These are phyloP conservation scores for Sarcophaga variegata DNA, from an alignment of 2,888 invertebrate genomes.

Conservation along the genomic window DNA sequence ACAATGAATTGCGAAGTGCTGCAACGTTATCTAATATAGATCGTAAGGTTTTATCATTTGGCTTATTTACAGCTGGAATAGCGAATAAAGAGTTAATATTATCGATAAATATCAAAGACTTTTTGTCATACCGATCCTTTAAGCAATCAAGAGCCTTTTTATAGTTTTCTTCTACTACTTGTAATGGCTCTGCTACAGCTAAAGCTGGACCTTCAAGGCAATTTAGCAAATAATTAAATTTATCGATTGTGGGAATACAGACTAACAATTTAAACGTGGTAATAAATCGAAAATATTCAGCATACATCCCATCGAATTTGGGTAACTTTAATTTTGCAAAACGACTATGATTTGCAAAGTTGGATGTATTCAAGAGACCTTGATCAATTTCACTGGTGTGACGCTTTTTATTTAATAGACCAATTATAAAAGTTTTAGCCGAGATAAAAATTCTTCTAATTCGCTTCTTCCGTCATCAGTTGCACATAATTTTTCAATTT, in stretches of 20 bases:
- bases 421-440: conserved; percentile 14
- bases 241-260: conserved; percentile 14
- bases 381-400: conserved; percentile 17
- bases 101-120: neutral
- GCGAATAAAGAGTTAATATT: conserved; percentile 29
- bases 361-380: conserved; percentile 16
- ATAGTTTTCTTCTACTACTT: conserved; percentile 1
- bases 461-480: neutral
- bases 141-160: neutral
- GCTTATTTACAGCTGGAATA: neutral
- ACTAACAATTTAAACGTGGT: conserved; percentile 21
- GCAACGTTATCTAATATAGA: conserved; percentile 23
- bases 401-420: conserved; percentile 20
- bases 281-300: conserved; percentile 14
- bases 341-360: too few species aligned
- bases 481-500: neutral
- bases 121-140: conserved; percentile 1
- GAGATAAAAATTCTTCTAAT: conserved; percentile 5
- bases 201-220: conserved; percentile 22
- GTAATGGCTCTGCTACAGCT: conserved; percentile 13
- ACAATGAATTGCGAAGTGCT: conserved; percentile 24
- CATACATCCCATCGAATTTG: too few species aligned
- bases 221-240: conserved; percentile 23
- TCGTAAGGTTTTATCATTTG: neutral
- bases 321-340: too few species aligned